Conservation (phyloP, 2,113 vertebrate genomes). For the Xiphophorus hellerii region DNA sequence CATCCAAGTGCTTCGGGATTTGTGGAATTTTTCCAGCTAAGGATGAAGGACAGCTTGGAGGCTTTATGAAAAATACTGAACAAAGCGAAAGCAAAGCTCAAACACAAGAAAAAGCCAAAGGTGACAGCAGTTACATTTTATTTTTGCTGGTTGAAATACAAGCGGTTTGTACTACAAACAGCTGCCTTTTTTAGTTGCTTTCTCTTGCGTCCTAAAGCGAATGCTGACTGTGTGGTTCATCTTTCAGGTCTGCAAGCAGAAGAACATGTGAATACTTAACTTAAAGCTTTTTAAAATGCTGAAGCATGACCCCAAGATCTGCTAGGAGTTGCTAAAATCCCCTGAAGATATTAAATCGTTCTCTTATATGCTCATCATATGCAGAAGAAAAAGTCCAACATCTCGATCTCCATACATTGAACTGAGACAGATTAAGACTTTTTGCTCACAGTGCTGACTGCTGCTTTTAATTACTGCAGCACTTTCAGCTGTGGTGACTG, state of each 20-base stretch:
- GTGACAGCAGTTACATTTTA: slow-evolving; percentile 2
- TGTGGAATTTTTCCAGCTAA: slow-evolving; percentile 24
- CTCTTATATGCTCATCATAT: slow-evolving; percentile 31
- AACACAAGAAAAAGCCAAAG: slow-evolving; percentile 17
- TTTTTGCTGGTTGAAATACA: slow-evolving; percentile 1
- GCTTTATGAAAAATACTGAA: slow-evolving; percentile 9
- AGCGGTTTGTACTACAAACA: neutral
- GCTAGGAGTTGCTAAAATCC: slow-evolving; percentile 12
- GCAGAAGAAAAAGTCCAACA: neutral
- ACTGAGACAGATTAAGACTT: neutral
- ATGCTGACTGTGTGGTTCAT: neutral
- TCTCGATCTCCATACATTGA: slow-evolving; percentile 46
- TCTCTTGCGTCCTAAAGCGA: neutral
- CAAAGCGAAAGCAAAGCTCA: neutral
- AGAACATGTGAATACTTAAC: neutral
- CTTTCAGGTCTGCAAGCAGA: neutral
- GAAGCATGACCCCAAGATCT: slow-evolving; percentile 7
- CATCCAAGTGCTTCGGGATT: slow-evolving; percentile 34
- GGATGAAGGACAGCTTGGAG: slow-evolving; percentile 14
- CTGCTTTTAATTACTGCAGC: slow-evolving; percentile 19
- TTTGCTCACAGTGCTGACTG: neutral
- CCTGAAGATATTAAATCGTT: slow-evolving; percentile 21
- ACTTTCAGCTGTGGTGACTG: slow-evolving; percentile 8
- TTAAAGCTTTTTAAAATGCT: slow-evolving; percentile 10
- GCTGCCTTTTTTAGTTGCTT: neutral